Conservation (phyloP, 1,140 invertebrate genomes). For the Saccostrea glomerata region DNA sequence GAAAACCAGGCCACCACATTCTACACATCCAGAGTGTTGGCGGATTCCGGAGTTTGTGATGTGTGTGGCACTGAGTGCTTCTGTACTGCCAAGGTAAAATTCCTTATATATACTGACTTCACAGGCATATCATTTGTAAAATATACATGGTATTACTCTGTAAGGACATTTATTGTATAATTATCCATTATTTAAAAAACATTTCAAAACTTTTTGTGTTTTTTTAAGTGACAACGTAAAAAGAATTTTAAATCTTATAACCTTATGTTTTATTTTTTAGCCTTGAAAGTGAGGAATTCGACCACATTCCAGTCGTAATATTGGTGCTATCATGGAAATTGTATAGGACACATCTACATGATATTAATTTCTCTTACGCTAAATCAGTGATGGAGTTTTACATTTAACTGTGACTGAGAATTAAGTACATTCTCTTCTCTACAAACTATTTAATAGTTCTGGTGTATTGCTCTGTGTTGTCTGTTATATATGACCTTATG, state of each 20-base stretch:
- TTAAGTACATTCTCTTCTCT: neutral
- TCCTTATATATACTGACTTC: too few species aligned
- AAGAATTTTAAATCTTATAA: too few species aligned
- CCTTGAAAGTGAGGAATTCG: neutral
- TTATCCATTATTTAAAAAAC: too few species aligned
- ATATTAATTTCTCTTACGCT: neutral
- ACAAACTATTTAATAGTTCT: neutral
- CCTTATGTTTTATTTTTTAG: neutral
- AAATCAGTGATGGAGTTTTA: neutral
- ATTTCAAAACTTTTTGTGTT: too few species aligned
- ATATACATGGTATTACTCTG: too few species aligned
- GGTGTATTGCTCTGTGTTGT: too few species aligned
- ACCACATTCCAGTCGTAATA: neutral
- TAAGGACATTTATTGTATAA: too few species aligned
- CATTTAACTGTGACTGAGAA: too few species aligned
- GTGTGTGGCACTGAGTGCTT: constrained; percentile 55
- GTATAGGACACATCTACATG: neutral
- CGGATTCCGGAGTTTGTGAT: constrained; percentile 47
- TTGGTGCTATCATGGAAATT: neutral
- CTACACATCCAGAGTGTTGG: constrained; percentile 46
- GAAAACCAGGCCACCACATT: constrained; percentile 53
- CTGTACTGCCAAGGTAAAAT: constrained; percentile 23
- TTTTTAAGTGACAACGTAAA: too few species aligned
- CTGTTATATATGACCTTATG: too few species aligned
- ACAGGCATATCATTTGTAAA: too few species aligned